Evolutionary conservation across 2,797 vertebrate species (phyloP).

Genomic region (Ptychobarbus kaznakovi): DNA sequence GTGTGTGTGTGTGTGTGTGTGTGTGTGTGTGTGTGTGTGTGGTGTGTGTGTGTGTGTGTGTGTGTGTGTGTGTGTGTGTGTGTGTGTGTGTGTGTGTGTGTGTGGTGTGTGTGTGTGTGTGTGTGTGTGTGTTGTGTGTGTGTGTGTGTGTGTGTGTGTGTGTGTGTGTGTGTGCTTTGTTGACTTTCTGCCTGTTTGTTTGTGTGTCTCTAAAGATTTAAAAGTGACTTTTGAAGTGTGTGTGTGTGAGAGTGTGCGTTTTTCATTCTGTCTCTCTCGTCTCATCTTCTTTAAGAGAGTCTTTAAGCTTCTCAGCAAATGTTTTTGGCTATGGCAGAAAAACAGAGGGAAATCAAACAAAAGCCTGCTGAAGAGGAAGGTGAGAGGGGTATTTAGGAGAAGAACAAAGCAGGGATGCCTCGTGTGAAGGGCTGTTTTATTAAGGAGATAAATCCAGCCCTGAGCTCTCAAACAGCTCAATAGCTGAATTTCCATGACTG

Average conservation of each 20-base stretch:
- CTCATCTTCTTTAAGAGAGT: conserved; percentile 20
- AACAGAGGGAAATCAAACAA: conserved; percentile 15
- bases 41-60: neutral
- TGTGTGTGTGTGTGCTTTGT: neutral
- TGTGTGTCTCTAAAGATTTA: conserved; percentile 21
- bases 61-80: neutral
- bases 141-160: neutral
- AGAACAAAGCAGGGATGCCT: neutral
- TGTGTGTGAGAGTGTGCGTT: neutral
- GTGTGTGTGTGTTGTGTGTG: neutral
- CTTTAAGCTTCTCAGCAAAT: conserved; percentile 14
- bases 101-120: too few relatives aligned
- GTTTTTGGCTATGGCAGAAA: conserved; percentile 22
- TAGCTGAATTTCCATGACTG: neutral
- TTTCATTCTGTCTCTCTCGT: conserved; percentile 4
- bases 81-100: neutral
- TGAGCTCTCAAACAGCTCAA: conserved; percentile 11
- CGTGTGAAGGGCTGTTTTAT: conserved; percentile 5
- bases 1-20: too few relatives aligned
- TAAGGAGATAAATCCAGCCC: conserved; percentile 11
- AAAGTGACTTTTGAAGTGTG: conserved; percentile 19
- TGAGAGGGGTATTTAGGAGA: conserved; percentile 6
- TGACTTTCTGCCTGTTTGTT: conserved; percentile 14
- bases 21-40: neutral
- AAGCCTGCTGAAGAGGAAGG: conserved; percentile 28